A percentile compares a stretch with the other conserved stretches of the same genome.
These are phyloP conservation scores for Temnothorax rugatulus DNA, from an alignment of 2,888 invertebrate species.

Conservation along the genomic window DNA sequence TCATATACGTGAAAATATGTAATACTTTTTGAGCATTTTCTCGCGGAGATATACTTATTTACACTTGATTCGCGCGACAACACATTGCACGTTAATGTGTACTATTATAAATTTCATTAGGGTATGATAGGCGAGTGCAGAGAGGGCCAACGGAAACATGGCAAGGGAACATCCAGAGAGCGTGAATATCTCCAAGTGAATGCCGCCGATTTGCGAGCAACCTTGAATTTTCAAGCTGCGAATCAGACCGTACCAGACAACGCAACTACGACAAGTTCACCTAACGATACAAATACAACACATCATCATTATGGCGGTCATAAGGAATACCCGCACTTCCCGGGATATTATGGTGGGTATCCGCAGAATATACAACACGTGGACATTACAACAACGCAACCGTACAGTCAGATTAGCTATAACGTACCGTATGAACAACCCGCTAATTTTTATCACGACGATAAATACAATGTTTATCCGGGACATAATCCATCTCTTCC, in stretches of 20 bases:
- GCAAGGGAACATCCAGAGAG: conserved; percentile 1
- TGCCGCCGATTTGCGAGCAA: conserved; percentile 9
- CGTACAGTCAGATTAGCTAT: conserved; percentile 58
- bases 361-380: conserved; percentile 78
- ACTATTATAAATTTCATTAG: conserved; percentile 12
- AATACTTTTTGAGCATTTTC: not conserved
- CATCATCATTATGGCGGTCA: conserved; percentile 41
- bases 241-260: conserved; percentile 46
- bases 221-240: not conserved
- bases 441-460: conserved; percentile 64
- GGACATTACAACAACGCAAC: conserved; percentile 73
- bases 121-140: conserved; percentile 13
- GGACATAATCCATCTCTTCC: conserved; percentile 46
- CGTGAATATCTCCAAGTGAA: conserved; percentile 32
- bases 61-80: not conserved
- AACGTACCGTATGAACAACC: conserved; percentile 66
- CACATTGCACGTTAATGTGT: not conserved
- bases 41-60: not conserved
- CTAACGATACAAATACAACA: not conserved
- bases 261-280: conserved; percentile 23
- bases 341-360: conserved; percentile 81
- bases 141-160: conserved; percentile 15
- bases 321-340: conserved; percentile 54
- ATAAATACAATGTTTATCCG: conserved; percentile 60
- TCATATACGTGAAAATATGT: not conserved